Conservation (phyloP, 2,888 invertebrate genomes). For the Pilophorus perplexus region DNA sequence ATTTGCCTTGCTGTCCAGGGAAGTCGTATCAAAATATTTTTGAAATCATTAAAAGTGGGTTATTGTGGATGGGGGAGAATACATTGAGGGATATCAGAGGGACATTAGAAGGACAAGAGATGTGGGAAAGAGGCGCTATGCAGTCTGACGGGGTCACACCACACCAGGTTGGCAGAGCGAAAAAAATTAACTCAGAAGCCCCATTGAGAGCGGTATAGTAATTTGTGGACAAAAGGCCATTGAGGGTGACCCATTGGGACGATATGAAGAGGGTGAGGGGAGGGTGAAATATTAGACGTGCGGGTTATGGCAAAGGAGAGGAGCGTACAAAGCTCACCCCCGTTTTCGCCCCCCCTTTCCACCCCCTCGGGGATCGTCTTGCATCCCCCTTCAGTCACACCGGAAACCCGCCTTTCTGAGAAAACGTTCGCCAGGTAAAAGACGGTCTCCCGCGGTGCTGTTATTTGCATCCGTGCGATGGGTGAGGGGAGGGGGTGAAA, state of each 20-base stretch:
- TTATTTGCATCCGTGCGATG: constrained; percentile 41
- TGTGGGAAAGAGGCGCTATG: constrained; percentile 31
- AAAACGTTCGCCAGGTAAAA: constrained; percentile 23
- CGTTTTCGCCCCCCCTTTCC: too few species aligned
- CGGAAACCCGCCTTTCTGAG: constrained; percentile 35
- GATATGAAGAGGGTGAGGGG: not conserved
- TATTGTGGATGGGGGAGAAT: not conserved
- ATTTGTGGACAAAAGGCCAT: constrained; percentile 41
- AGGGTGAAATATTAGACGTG: constrained; percentile 39
- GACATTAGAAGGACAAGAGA: constrained; percentile 5
- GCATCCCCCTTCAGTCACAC: too few species aligned
- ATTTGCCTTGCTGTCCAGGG: too few species aligned
- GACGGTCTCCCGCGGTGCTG: constrained; percentile 33
- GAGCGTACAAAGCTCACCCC: constrained; percentile 25
- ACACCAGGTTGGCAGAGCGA: constrained; percentile 13
- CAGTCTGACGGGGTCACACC: constrained; percentile 30
- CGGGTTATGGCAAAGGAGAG: not conserved
- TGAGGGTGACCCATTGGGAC: constrained; percentile 26
- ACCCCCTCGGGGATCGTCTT: too few species aligned
- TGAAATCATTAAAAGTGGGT: not conserved
- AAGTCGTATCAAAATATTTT: too few species aligned
- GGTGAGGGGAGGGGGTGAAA: too few species aligned
- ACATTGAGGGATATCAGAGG: not conserved
- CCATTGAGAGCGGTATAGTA: constrained; percentile 36
- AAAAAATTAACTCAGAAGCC: constrained; percentile 25